Conservation (phyloP, 1,140 invertebrate species). For the Hypsibius dujardini region DNA sequence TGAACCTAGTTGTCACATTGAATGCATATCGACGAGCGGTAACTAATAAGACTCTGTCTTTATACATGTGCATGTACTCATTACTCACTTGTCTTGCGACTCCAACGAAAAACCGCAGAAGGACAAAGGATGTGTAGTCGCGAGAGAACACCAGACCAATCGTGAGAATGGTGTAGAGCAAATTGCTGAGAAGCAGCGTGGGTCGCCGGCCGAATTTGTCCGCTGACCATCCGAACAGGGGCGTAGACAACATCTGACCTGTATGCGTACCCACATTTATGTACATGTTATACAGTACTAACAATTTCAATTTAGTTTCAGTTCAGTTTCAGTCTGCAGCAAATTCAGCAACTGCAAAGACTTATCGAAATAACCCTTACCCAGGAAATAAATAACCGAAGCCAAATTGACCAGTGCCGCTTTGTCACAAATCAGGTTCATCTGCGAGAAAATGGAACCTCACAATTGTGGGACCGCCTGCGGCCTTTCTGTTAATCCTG, state of each 20-base stretch:
- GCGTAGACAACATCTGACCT: not conserved
- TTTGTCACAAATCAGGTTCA: slow-evolving; percentile 9
- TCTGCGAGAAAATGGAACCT: not conserved
- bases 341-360: too few relatives aligned
- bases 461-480: not conserved
- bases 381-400: slow-evolving; percentile 10
- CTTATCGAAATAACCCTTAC: not conserved
- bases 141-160: not conserved
- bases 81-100: not conserved
- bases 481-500: not conserved
- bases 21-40: not conserved
- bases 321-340: too few relatives aligned
- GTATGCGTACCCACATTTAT: not conserved
- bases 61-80: not conserved
- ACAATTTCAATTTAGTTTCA: too few relatives aligned
- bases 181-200: slow-evolving; percentile 3
- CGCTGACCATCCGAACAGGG: slow-evolving; percentile 6
- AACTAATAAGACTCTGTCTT: not conserved
- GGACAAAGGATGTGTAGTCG: not conserved
- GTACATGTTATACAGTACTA: not conserved
- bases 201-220: slow-evolving; percentile 8
- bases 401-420: slow-evolving; percentile 1
- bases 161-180: not conserved
- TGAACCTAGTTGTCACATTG: not conserved
- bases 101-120: not conserved